A percentile compares a stretch with the other conserved stretches of the same genome.
These are phyloP conservation scores for Stegostoma tigrinum DNA, from an alignment of 2,113 vertebrate genomes.

Conservation along the genomic window DNA sequence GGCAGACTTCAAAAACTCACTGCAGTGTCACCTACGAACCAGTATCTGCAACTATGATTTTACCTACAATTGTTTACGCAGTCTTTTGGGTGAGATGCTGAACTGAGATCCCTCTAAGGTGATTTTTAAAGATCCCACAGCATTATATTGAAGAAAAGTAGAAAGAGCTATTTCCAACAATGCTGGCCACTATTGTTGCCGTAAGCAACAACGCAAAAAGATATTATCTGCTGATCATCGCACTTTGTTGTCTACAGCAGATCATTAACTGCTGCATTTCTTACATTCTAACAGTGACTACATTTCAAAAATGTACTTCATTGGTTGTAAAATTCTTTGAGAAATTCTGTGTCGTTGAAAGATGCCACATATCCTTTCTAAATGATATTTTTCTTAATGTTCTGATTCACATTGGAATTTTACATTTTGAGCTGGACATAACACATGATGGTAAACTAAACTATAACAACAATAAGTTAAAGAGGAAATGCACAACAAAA, in stretches of 20 bases:
- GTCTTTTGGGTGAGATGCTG: too few relatives aligned
- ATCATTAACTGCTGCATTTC: not conserved
- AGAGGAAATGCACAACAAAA: not conserved
- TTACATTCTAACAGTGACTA: not conserved
- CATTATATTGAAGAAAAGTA: not conserved
- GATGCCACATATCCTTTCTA: not conserved
- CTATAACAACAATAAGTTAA: not conserved
- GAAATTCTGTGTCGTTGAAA: not conserved
- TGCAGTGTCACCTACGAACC: not conserved
- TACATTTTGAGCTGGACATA: not conserved
- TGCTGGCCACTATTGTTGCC: not conserved
- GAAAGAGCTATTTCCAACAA: not conserved
- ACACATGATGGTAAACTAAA: not conserved
- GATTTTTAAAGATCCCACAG: not conserved
- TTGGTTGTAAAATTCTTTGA: not conserved
- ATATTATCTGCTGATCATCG: not conserved
- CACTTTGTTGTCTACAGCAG: not conserved
- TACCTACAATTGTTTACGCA: not conserved
- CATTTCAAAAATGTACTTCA: not conserved
- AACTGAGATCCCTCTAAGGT: not conserved
- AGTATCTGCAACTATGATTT: not conserved
- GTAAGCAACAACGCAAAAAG: not conserved
- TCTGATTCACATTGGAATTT: not conserved
- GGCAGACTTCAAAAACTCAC: not conserved
- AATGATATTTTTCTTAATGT: not conserved